A percentile compares a stretch with the other conserved stretches of the same genome.
These are phyloP conservation scores for Lacerta bilineata DNA, from an alignment of 2,797 vertebrate genomes.

Conservation along the genomic window DNA sequence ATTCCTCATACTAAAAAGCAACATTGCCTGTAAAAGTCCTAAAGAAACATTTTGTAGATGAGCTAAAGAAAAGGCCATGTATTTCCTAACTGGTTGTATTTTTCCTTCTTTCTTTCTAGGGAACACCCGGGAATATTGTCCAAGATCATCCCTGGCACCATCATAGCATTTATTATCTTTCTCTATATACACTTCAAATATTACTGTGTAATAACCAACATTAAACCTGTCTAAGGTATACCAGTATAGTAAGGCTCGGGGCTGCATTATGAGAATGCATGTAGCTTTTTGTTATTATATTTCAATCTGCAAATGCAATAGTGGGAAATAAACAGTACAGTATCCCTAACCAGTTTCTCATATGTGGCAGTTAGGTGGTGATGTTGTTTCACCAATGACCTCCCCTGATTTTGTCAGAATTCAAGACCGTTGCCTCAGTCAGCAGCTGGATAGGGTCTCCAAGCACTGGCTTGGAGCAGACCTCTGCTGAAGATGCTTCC, in stretches of 20 bases:
- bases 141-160: not conserved
- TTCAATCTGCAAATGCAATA: slow-evolving; percentile 1
- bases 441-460: not conserved
- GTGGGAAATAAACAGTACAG: not conserved
- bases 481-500: not conserved
- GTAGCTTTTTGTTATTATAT: rapidly evolving
- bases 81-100: not conserved
- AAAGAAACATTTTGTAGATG: not conserved
- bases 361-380: not conserved
- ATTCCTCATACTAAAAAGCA: not conserved
- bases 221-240: too few relatives aligned
- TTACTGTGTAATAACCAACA: not conserved
- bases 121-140: not conserved
- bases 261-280: not conserved
- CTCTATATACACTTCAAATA: not conserved
- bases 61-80: not conserved
- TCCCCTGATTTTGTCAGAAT: not conserved
- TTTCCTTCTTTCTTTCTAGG: slow-evolving; percentile 48
- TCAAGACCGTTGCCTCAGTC: not conserved
- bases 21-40: not conserved
- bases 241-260: slow-evolving; percentile 1
- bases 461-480: not conserved
- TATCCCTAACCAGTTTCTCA: slow-evolving; percentile 29
- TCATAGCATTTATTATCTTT: not conserved
- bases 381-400: not conserved